Base-by-base conservation (phyloP, 2,113 vertebrate genomes). In the Serinus canaria region DNA sequence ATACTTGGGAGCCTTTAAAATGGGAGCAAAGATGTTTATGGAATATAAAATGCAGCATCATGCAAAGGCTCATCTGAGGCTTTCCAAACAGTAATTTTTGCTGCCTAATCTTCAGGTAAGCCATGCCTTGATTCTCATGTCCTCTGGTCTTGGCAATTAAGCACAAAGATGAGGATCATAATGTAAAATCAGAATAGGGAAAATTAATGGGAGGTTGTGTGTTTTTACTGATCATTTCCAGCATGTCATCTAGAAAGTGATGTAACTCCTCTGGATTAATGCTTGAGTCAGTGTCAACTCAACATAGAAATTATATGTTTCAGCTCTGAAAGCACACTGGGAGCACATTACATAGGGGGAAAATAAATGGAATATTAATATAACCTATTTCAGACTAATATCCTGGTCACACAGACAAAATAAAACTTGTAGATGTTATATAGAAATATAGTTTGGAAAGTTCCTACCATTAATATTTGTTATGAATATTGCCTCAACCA, bases 141-240 rank as follows among this genome's bases (percentile, higher is more conserved):
- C 17, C 6, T 89, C 87, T 50, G 25, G 20, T 16, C 41, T 62
- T 95, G 25, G 21, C 9, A 46, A 30, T 6, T 56, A 30, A 44
- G 23, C 52, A 15, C 13, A 52, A 87, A 41, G 27, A 52, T 33
- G 20, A 79, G 20, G 19, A 89, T 10, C 35, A n/a, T 13, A 37
- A 1, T 0, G 0, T 41, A 60, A 91, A 92, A 60, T 1, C 19
- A 68, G 28, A 64, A 53, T 3, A 87, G 6, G 44, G 8, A 6
- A 78, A 28, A 52, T 50, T 63, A 46, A 68, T 72, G 31, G 19
- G 15, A 16, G 3, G 7, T 49, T 89, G 27, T 11, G 5, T 76
- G 31, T 13, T 81, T 87, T 82, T 53, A n/a, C 28, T 81, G 13
- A 58, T 93, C 28, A 37, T 79, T 87, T 60, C 37, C 25, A 17